Evolutionary conservation across 2,113 vertebrate genomes (phyloP).

Genomic region (Rhinichthys klamathensis): DNA sequence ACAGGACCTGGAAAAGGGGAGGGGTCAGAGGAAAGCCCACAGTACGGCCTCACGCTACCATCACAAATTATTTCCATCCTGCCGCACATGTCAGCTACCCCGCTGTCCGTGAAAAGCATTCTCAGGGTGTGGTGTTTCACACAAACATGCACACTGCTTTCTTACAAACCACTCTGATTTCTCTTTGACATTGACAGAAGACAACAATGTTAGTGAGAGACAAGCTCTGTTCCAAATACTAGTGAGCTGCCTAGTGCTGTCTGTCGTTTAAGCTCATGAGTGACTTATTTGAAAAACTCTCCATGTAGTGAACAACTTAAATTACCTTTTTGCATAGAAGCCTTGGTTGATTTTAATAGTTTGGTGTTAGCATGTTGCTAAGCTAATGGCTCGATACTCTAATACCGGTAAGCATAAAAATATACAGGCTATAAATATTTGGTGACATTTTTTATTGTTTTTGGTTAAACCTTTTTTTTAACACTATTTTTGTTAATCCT

Average conservation of each 20-base stretch:
- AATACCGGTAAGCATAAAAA: background rate
- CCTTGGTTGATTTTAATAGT: background rate
- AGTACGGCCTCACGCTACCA: background rate
- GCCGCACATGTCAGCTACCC: background rate
- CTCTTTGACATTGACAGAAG: background rate
- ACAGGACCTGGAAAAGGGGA: background rate
- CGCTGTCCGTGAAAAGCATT: background rate
- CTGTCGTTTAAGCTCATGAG: background rate
- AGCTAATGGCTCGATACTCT: background rate
- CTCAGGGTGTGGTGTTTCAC: slow-evolving; percentile 35
- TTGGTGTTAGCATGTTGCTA: background rate
- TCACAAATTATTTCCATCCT: slow-evolving; percentile 6
- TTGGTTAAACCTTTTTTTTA: background rate
- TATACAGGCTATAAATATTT: background rate
- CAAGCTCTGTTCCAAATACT: background rate
- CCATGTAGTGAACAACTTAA: background rate
- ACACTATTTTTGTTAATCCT: background rate
- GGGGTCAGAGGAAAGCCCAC: background rate
- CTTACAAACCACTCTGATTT: background rate
- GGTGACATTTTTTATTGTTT: background rate
- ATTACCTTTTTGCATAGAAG: background rate
- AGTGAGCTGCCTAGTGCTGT: background rate
- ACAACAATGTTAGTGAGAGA: background rate
- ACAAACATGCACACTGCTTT: background rate
- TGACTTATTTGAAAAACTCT: background rate